These are phyloP conservation scores for Idris sp. DNA, from an alignment of 1,140 invertebrate genomes.

Conservation along the genomic window DNA sequence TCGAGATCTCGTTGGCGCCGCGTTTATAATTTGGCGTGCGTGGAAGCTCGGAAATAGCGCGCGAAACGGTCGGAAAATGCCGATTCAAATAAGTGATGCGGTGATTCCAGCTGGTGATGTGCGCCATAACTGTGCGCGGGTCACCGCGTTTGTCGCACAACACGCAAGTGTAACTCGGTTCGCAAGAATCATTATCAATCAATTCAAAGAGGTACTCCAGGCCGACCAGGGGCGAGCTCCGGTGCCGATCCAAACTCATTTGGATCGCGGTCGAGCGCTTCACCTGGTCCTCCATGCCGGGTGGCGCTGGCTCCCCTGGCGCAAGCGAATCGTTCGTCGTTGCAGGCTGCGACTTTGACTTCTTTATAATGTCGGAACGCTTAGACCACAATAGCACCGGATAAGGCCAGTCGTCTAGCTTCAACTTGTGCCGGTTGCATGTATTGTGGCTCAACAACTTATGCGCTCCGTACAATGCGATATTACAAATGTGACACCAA, in stretches of 20 bases:
- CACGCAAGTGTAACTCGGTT: slow-evolving; percentile 85
- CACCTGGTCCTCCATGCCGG: slow-evolving; percentile 84
- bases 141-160: slow-evolving; percentile 87
- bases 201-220: slow-evolving; percentile 86
- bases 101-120: slow-evolving; percentile 86
- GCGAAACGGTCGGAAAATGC: slow-evolving; percentile 79
- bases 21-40: slow-evolving; percentile 78
- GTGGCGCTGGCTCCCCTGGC: slow-evolving; percentile 84
- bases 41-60: slow-evolving; percentile 75
- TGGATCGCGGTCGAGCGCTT: slow-evolving; percentile 79
- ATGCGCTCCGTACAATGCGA: slow-evolving; percentile 75
- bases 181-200: slow-evolving; percentile 81
- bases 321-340: slow-evolving; percentile 71
- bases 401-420: slow-evolving; percentile 77
- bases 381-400: slow-evolving; percentile 76
- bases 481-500: slow-evolving; percentile 78
- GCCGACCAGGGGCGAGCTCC: slow-evolving; percentile 80
- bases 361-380: slow-evolving; percentile 68
- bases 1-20: slow-evolving; percentile 78
- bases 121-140: slow-evolving; percentile 85
- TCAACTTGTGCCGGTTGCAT: slow-evolving; percentile 76
- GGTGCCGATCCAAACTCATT: slow-evolving; percentile 77
- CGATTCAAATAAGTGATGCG: slow-evolving; percentile 80
- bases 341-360: slow-evolving; percentile 45
- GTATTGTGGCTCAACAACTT: slow-evolving; percentile 75